Percentiles rank a stretch among this genome's conserved stretches.
Conservation (phyloP, 64 coral and sea anemone genomes). For the Cladopsammia gracilis region DNA sequence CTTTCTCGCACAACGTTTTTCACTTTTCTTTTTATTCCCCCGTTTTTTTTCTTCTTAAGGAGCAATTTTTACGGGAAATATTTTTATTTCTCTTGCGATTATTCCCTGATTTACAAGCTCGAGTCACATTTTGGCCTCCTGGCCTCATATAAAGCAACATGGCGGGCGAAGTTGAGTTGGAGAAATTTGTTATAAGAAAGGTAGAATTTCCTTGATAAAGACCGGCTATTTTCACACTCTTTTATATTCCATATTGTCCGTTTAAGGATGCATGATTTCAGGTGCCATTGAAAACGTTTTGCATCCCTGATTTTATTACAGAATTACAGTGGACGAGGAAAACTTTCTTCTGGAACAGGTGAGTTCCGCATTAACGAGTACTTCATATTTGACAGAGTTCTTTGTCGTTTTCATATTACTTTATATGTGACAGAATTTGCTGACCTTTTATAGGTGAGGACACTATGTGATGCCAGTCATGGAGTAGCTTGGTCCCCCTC, state of each 20-base stretch:
- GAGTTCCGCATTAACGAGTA: too few species aligned
- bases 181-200: conserved; percentile 62
- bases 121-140: neutral
- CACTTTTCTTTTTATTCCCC: neutral
- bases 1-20: neutral
- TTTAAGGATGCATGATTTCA: conserved; percentile 29
- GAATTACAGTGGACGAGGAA: conserved; percentile 84
- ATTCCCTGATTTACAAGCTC: too few species aligned
- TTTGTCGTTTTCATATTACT: too few species aligned
- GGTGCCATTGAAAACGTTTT: conserved; percentile 77
- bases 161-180: conserved; percentile 48
- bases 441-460: too few species aligned
- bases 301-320: conserved; percentile 86
- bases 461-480: too few species aligned
- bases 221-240: neutral
- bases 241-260: neutral
- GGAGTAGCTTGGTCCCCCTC: too few species aligned
- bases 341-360: conserved; percentile 75
- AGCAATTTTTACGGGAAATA: neutral
- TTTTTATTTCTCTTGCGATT: neutral
- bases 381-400: too few species aligned
- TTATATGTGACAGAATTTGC: too few species aligned
- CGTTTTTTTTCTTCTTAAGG: neutral
- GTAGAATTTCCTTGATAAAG: neutral
- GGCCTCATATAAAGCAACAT: conserved; percentile 37